Conservation (phyloP, 2,797 vertebrate genomes). For the Artibeus lituratus region DNA sequence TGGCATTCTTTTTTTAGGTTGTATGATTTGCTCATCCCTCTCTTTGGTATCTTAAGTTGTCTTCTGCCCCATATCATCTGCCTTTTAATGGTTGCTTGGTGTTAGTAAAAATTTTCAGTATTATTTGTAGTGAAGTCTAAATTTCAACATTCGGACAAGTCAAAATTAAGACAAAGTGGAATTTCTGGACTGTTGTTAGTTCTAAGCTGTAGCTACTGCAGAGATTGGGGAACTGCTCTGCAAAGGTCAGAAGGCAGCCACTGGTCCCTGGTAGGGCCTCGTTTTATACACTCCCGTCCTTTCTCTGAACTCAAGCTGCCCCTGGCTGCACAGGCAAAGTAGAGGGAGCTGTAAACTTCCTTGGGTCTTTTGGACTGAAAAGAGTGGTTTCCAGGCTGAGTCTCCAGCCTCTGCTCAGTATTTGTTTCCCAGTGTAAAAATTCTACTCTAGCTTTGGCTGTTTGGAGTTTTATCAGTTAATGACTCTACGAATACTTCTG, state of each 20-base stretch:
- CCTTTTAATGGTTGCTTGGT: neutral
- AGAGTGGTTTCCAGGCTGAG: neutral
- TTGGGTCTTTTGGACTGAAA: neutral
- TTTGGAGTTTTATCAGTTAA: neutral
- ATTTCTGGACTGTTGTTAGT: neutral
- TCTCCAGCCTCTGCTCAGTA: neutral
- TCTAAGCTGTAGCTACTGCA: neutral
- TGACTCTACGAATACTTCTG: accelerated
- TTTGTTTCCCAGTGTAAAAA: neutral
- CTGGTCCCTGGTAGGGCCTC: neutral
- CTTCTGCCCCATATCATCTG: neutral
- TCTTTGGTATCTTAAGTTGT: neutral
- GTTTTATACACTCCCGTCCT: neutral
- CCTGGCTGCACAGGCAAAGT: neutral
- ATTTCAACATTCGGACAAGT: neutral
- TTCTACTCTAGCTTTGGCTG: neutral
- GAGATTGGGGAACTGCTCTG: neutral
- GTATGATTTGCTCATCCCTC: neutral
- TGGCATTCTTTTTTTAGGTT: neutral
- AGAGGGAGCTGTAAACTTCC: neutral
- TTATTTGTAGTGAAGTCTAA: neutral
- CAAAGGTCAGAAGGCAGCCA: neutral
- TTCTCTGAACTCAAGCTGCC: neutral
- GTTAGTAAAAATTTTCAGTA: neutral
- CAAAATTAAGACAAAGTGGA: neutral